Percentiles rank a stretch among this genome's conserved stretches.
Evolutionary conservation across 1,140 invertebrate genomes (phyloP).

Genomic region (Drosophila pruinosa): DNA sequence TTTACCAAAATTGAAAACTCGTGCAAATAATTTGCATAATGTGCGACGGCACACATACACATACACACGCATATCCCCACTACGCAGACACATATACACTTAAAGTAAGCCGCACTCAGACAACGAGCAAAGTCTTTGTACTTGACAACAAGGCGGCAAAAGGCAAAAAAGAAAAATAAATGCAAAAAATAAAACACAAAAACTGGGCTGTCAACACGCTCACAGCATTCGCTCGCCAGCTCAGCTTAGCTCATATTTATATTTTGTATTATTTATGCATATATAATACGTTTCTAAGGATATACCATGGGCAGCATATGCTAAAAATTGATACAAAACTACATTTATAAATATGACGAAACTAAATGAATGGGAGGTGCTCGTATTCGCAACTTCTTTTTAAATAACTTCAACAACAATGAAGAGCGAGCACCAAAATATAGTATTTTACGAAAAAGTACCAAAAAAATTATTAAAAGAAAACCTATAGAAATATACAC

Average conservation of each 20-base stretch:
- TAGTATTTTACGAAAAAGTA: neutral
- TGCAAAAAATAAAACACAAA: neutral
- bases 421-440: too few relatives aligned
- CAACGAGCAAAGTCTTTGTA: conserved; percentile 36
- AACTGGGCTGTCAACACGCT: conserved; percentile 42
- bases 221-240: conserved; percentile 35
- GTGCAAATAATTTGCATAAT: conserved; percentile 79
- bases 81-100: neutral
- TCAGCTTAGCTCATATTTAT: conserved; percentile 61
- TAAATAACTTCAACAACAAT: too few relatives aligned
- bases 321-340: neutral
- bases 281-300: conserved; percentile 46
- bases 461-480: too few relatives aligned
- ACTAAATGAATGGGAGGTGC: too few relatives aligned
- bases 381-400: too few relatives aligned
- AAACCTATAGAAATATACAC: too few relatives aligned
- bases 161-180: conserved; percentile 4
- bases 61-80: neutral
- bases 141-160: conserved; percentile 26
- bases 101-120: conserved; percentile 35
- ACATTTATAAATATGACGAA: too few relatives aligned
- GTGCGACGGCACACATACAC: conserved; percentile 28
- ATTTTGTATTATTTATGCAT: conserved; percentile 74
- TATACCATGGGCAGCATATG: neutral
- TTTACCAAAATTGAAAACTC: conserved; percentile 78